These are phyloP conservation scores for Nephrocerus scutellatus DNA, from an alignment of 2,888 invertebrate genomes.

Conservation along the genomic window DNA sequence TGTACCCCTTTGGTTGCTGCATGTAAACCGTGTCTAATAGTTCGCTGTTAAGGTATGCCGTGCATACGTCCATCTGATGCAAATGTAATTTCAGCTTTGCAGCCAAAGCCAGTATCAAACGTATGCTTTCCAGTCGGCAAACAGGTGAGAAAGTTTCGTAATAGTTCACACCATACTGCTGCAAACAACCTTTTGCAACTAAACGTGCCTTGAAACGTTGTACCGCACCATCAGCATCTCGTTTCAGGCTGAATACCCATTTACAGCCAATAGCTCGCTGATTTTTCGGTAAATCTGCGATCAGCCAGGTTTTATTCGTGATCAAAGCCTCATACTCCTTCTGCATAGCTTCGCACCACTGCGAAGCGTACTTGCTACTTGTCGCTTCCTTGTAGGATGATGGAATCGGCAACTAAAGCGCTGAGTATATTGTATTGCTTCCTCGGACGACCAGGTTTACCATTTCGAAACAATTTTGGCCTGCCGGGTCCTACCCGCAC, in stretches of 20 bases:
- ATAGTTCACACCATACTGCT: conserved; percentile 18
- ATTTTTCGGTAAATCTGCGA: conserved; percentile 9
- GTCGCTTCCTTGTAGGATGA: conserved; percentile 7
- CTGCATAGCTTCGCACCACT: conserved; percentile 15
- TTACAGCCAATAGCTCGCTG: conserved; percentile 7
- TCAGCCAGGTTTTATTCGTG: conserved; percentile 11
- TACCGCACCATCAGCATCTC: conserved; percentile 7
- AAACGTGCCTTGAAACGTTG: conserved; percentile 9
- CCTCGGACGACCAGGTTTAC: conserved; percentile 10
- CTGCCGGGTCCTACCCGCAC: background rate
- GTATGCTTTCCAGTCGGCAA: conserved; percentile 19
- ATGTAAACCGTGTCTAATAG: conserved; percentile 22
- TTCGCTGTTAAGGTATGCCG: conserved; percentile 24
- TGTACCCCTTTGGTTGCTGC: conserved; percentile 19
- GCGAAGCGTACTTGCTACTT: conserved; percentile 1
- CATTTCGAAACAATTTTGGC: conserved; percentile 6
- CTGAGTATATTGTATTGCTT: conserved; percentile 13
- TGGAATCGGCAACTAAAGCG: conserved; percentile 2
- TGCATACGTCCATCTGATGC: conserved; percentile 23
- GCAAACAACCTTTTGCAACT: conserved; percentile 14
- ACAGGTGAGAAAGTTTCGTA: conserved; percentile 23
- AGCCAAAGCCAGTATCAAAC: conserved; percentile 22
- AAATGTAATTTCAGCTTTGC: conserved; percentile 20
- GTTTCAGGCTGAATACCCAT: conserved; percentile 9
- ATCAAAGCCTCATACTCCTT: conserved; percentile 12